Evolutionary conservation across 2,888 invertebrate species (phyloP).

Genomic region (Acronicta leporina): DNA sequence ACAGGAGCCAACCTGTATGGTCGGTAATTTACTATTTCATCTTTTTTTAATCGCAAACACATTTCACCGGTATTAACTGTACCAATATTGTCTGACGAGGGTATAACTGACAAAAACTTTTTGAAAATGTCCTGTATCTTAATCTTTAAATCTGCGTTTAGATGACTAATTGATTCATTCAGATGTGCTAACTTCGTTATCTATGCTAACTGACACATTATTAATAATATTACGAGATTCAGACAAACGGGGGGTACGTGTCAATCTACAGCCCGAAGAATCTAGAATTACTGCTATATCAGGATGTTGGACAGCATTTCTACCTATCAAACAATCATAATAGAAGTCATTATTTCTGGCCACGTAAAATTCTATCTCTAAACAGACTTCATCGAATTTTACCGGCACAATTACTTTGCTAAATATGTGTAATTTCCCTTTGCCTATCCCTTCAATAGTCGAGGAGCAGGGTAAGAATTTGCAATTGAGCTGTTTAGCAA

Average conservation of each 20-base stretch:
- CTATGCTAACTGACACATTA: neutral
- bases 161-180: no score
- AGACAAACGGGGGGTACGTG: no score
- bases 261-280: constrained; percentile 10
- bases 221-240: neutral
- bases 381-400: no score
- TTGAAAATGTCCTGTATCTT: neutral
- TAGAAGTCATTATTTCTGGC: neutral
- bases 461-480: no score
- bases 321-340: constrained; percentile 16
- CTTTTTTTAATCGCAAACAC: constrained; percentile 2
- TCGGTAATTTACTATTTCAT: constrained; percentile 7
- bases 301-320: constrained; percentile 3
- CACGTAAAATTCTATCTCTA: no score
- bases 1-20: neutral
- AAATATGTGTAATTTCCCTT: neutral
- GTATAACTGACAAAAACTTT: constrained; percentile 1
- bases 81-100: neutral
- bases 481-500: neutral
- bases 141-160: no score
- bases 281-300: constrained; percentile 14
- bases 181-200: neutral
- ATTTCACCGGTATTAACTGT: constrained; percentile 10
- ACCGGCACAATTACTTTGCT: no score
- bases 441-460: neutral